Evolutionary conservation across 2,888 invertebrate species (phyloP), one percentile per base, ranked within the genome.

Genomic region (Chorisops tibialis): DNA sequence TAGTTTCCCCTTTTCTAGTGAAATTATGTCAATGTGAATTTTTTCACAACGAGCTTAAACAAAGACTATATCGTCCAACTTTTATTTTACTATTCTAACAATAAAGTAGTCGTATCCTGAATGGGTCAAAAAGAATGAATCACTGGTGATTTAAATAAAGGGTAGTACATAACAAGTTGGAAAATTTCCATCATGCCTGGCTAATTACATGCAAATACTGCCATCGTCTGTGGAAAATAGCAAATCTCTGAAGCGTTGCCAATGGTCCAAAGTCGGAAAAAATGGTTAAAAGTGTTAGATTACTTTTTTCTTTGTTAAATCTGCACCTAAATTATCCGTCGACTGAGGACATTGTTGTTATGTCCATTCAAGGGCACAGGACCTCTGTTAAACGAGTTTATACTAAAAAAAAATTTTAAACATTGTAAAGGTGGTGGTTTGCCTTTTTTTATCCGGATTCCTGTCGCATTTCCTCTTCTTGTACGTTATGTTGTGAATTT

Each of bases 141-240:
- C n/a, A n/a, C n/a, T n/a, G n/a, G n/a, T n/a, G n/a, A n/a, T n/a
- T n/a, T n/a, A n/a, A n/a, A n/a, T n/a, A n/a, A n/a, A n/a, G 30
- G 30, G 30, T 30, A 9, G 30, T 30, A 9, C 9, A 30, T 30
- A 7, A 30, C 30, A 41, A 41, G 18, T 6, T 41, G 6, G 41
- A 43, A 52, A 61, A 61, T 61, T 61, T 61, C 51, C 61, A 61
- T 61, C 47, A 52, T 61, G 37, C 21, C 52, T 52, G 52, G 61
- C 61, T 61, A 61, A 61, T 61, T 61, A 61, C 52, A 61, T 61
- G 61, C 61, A 61, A 61, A 61, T 61, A 61, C 51, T 52, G 45
- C 45, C 61, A 1, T 5, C 9, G 9, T 30, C 30, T 9, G 1
- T 52, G 51, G 37, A 52, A 21, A 61, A 52, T 43, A 51, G 51